Conservation (phyloP, 2,888 invertebrate species). For the Parochlus steinenii region DNA sequence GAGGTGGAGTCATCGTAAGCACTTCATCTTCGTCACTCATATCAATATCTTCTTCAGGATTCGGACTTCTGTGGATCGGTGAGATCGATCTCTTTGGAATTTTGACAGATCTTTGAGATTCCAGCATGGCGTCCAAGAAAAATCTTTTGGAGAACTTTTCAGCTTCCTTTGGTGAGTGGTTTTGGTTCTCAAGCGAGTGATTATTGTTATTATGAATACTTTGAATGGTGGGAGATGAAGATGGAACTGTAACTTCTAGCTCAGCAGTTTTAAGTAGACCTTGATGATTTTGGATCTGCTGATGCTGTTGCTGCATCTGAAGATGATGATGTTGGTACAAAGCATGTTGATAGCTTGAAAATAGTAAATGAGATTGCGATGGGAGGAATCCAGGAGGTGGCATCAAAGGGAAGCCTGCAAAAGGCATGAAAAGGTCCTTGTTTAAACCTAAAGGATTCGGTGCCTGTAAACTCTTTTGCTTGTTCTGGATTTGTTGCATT, state of each 20-base stretch:
- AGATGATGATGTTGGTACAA: conserved; percentile 31
- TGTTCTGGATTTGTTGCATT: conserved; percentile 25
- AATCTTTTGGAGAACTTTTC: too few species aligned
- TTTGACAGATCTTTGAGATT: too few species aligned
- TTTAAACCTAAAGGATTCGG: conserved; percentile 30
- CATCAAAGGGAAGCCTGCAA: conserved; percentile 46
- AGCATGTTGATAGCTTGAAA: conserved; percentile 42
- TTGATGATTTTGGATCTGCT: too few species aligned
- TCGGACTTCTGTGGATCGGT: background rate
- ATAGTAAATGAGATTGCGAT: conserved; percentile 38
- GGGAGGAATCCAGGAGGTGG: conserved; percentile 44
- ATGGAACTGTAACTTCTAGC: background rate
- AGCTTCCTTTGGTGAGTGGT: background rate
- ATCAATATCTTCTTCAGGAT: conserved; percentile 30
- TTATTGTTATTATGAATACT: too few species aligned
- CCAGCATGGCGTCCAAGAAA: too few species aligned
- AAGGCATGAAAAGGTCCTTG: conserved; percentile 45
- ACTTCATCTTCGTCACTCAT: conserved; percentile 24
- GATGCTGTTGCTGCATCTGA: conserved; percentile 8
- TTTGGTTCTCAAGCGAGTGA: too few species aligned
- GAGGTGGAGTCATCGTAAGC: conserved; percentile 38
- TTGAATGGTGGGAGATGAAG: too few species aligned
- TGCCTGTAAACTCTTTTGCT: conserved; percentile 14
- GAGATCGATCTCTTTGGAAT: conserved; percentile 9
- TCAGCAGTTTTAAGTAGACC: conserved; percentile 23